phyloP scores from a whole-genome alignment of 2,888 invertebrate species.

The Netelia virgata region DNA sequence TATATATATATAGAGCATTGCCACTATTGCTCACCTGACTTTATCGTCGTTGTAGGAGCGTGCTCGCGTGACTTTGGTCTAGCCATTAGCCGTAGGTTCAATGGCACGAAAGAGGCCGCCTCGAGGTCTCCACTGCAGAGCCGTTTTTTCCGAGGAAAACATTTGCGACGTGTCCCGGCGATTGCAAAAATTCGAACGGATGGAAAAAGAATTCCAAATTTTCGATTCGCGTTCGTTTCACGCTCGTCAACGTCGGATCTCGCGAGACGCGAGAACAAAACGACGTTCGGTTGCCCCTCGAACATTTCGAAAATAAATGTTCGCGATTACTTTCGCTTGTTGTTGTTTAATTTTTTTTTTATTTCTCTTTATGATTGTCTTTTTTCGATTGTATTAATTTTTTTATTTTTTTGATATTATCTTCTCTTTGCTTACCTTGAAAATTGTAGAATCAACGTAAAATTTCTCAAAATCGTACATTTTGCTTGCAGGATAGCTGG shows the following conservation, averaged over 20 bases:
- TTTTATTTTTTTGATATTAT: constrained; percentile 1
- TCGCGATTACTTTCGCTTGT: constrained; percentile 2
- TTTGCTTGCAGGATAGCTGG: constrained; percentile 70
- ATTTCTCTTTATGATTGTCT: not conserved
- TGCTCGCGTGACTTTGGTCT: constrained; percentile 62
- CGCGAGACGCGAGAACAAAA: not conserved
- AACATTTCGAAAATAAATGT: constrained; percentile 2
- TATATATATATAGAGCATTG: constrained; percentile 25
- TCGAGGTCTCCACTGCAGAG: constrained; percentile 19
- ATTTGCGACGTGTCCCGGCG: not conserved
- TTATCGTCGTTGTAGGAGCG: constrained; percentile 43
- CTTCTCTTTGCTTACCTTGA: constrained; percentile 2
- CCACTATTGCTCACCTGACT: constrained; percentile 35
- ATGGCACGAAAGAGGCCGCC: constrained; percentile 57
- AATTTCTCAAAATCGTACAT: constrained; percentile 65
- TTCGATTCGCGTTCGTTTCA: not conserved
- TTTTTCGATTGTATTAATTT: not conserved
- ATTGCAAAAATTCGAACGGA: not conserved
- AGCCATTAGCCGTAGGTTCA: constrained; percentile 57
- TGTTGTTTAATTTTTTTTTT: not conserved
- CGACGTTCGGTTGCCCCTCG: constrained; percentile 62
- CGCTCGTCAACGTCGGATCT: not conserved
- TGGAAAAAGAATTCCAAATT: not conserved
- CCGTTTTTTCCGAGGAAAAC: constrained; percentile 53
- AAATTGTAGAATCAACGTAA: constrained; percentile 48